Base-by-base conservation (phyloP, 2,888 invertebrate species). In the Netelia virgata region DNA sequence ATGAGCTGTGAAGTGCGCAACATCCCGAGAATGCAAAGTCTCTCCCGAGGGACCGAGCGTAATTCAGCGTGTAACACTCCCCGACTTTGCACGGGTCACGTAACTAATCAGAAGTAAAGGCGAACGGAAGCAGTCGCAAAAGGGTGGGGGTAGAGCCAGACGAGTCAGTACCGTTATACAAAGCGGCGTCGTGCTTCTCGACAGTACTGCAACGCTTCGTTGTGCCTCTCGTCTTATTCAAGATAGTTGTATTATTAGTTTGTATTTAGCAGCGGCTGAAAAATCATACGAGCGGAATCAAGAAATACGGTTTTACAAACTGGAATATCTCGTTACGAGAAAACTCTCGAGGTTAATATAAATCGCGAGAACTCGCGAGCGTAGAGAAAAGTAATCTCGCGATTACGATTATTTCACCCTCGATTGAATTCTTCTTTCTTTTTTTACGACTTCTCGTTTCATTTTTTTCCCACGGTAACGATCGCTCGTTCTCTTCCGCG, bases 101-200 rank as follows among this genome's bases (percentile, higher is more conserved):
- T 81, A 83, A 86, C 82, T 86, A 83, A 86, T 84, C 81, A 79
- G 75, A 83, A 84, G 82, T 84, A 82, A 78, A 76, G 72, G 77
- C 68, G 70, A 53, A 61, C 63, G 76, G 66, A 69, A 69, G 69
- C 50, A 50, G 53, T 57, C 59, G 66, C 66, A 14, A 36, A 14
- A 55, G 36, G 53, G 79, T 59, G 6, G 57, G 53, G 63, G n/a
- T 20, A 69, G 63, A 63, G 73, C 57, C 53, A 61, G 18, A 63
- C 36, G 53, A 14, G 80, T 18, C 14, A 57, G 43, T 69, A 74
- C 74, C 63, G 78, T 61, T 84, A 68, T 59, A 75, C 78, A 68
- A 72, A 64, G 53, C 28, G 63, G 14, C 41, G 53, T 47, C 36
- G 36, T 69, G 43, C 43, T 55, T 47, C 78, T 70, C 70, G 78